These are phyloP conservation scores for Sebastiscus tertius DNA, from an alignment of 2,797 vertebrate genomes.

Conservation along the genomic window DNA sequence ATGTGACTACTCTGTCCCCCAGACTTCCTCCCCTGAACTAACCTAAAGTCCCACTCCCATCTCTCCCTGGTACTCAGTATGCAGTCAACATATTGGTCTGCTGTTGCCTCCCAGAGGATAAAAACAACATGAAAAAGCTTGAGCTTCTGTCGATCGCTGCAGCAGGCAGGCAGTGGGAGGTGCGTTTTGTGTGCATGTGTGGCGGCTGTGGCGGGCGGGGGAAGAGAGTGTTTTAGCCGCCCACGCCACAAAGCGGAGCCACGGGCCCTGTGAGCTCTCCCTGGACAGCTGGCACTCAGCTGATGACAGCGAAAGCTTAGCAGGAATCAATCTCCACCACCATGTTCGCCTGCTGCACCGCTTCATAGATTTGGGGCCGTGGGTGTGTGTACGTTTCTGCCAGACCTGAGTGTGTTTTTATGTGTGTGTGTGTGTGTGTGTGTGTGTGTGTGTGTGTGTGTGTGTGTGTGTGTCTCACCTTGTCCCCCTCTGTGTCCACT, in stretches of 20 bases:
- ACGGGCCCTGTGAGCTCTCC: conserved; percentile 50
- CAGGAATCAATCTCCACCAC: conserved; percentile 66
- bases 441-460: conserved; percentile 28
- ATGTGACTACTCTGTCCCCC: conserved; percentile 4
- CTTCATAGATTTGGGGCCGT: conserved; percentile 43
- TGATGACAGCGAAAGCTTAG: conserved; percentile 78
- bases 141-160: conserved; percentile 27
- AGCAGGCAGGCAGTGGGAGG: conserved; percentile 41
- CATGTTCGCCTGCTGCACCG: conserved; percentile 51
- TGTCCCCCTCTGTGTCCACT: conserved; percentile 90
- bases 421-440: neutral
- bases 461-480: conserved; percentile 62
- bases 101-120: conserved; percentile 40
- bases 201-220: conserved; percentile 25
- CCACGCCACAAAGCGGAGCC: conserved; percentile 53
- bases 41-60: conserved; percentile 27
- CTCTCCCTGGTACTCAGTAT: conserved; percentile 30
- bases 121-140: conserved; percentile 7
- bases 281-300: conserved; percentile 81
- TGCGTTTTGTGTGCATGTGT: conserved; percentile 10
- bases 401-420: conserved; percentile 36
- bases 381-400: conserved; percentile 38
- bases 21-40: conserved; percentile 23
- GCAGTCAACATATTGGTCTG: conserved; percentile 37
- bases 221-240: conserved; percentile 50